A percentile compares a stretch with the other conserved stretches of the same genome.
These are phyloP conservation scores for Porphyrio hochstetteri DNA, from an alignment of 2,113 vertebrate species.

Conservation along the genomic window DNA sequence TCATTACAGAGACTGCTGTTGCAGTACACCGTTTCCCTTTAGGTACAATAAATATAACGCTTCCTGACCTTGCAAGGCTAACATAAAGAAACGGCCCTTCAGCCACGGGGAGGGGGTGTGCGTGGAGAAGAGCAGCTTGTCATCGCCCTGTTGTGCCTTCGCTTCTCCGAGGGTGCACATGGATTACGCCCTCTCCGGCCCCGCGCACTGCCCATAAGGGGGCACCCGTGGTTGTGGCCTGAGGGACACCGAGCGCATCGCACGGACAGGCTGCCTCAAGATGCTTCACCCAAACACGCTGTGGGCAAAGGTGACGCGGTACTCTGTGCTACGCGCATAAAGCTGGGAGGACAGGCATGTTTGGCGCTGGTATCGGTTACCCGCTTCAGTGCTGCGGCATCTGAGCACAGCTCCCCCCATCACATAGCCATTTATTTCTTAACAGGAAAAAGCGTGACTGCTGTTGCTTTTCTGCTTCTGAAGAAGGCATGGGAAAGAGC, in stretches of 20 bases:
- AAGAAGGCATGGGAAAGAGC: not conserved
- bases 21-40: not conserved
- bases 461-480: not conserved
- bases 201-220: not conserved
- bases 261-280: accelerated
- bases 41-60: not conserved
- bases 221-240: not conserved
- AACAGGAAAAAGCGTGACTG: not conserved
- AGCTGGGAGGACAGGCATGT: not conserved
- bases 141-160: not conserved
- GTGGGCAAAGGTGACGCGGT: accelerated
- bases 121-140: not conserved
- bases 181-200: accelerated
- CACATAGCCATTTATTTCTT: not conserved
- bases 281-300: accelerated
- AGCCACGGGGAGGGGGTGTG: too few species aligned
- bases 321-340: accelerated
- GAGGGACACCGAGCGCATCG: not conserved
- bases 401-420: accelerated
- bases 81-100: not conserved
- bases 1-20: not conserved
- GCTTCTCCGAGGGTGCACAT: not conserved
- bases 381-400: not conserved
- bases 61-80: not conserved
- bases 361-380: accelerated